These are phyloP conservation scores for Amblyteles armatorius DNA, from an alignment of 2,888 invertebrate genomes.

Conservation along the genomic window DNA sequence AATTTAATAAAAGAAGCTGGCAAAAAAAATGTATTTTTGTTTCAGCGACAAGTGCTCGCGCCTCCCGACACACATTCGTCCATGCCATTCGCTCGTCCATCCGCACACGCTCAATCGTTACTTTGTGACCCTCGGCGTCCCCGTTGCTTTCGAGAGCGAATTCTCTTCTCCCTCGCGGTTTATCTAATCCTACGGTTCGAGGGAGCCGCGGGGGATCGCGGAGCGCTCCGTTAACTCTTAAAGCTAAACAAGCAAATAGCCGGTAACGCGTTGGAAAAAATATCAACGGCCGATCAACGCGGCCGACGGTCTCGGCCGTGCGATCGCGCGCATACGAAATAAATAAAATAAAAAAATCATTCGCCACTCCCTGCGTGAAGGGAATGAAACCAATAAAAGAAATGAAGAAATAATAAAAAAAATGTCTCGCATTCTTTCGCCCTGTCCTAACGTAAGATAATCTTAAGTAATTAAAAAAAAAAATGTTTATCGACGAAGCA, in stretches of 20 bases:
- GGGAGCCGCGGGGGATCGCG: conserved; percentile 30
- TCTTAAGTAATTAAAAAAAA: conserved; percentile 2
- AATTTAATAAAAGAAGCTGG: conserved; percentile 22
- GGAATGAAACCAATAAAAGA: not conserved
- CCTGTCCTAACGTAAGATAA: not conserved
- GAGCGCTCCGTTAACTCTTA: conserved; percentile 39
- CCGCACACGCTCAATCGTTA: conserved; percentile 26
- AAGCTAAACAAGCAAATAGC: conserved; percentile 35
- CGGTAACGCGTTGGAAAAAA: conserved; percentile 4
- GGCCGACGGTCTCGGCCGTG: conserved; percentile 2
- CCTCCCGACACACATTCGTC: conserved; percentile 23
- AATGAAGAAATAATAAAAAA: not conserved
- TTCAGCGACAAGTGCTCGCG: not conserved
- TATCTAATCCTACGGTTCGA: not conserved
- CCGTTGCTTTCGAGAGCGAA: not conserved
- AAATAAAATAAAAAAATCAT: not conserved
- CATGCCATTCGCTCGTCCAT: conserved; percentile 16
- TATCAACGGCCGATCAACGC: not conserved
- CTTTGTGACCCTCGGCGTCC: conserved; percentile 22
- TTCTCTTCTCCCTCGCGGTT: not conserved
- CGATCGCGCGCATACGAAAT: conserved; percentile 18
- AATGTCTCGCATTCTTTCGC: conserved; percentile 9
- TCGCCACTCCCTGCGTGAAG: not conserved
- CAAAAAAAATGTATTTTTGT: not conserved
- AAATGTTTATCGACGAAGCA: conserved; percentile 36